phyloP scores from a whole-genome alignment of 2,888 invertebrate species.

The Sicus ferrugineus region DNA sequence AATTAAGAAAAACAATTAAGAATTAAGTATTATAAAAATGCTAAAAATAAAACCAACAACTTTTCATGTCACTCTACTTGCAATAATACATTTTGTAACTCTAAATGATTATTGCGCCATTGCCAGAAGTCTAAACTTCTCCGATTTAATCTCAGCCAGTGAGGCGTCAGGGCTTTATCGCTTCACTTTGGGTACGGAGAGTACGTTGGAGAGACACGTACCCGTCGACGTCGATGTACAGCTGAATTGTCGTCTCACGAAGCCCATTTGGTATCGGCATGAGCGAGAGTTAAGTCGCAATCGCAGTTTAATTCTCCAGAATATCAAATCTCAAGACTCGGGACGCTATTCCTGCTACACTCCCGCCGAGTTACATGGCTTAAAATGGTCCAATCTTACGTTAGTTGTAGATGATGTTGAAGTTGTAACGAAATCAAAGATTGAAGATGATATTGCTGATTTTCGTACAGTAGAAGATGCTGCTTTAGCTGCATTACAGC shows the following conservation, averaged over 20 bases:
- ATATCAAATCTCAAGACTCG: slow-evolving; percentile 44
- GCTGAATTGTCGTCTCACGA: slow-evolving; percentile 40
- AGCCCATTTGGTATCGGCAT: slow-evolving; percentile 49
- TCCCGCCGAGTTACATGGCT: slow-evolving; percentile 54
- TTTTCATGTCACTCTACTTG: neutral
- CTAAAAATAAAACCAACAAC: neutral
- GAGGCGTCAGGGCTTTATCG: neutral
- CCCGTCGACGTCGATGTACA: slow-evolving; percentile 47
- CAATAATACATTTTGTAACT: neutral
- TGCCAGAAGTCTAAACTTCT: slow-evolving; percentile 9
- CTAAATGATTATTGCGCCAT: neutral
- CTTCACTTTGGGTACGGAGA: slow-evolving; percentile 27
- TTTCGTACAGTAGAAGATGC: slow-evolving; percentile 40
- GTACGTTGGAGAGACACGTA: slow-evolving; percentile 36
- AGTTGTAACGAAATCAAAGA: neutral
- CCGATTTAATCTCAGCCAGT: neutral
- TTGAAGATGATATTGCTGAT: slow-evolving; percentile 45
- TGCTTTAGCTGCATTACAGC: neutral
- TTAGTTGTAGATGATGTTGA: slow-evolving; percentile 49
- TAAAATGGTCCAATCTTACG: slow-evolving; percentile 56
- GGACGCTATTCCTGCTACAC: slow-evolving; percentile 56
- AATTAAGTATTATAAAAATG: slow-evolving; percentile 13
- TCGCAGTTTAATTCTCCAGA: slow-evolving; percentile 40
- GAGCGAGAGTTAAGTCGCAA: slow-evolving; percentile 39
- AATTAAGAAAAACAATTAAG: neutral